Percentiles rank a stretch among this genome's conserved stretches.
These are phyloP conservation scores for Cladopsammia gracilis DNA, from an alignment of 64 coral and sea anemone species.

Conservation along the genomic window DNA sequence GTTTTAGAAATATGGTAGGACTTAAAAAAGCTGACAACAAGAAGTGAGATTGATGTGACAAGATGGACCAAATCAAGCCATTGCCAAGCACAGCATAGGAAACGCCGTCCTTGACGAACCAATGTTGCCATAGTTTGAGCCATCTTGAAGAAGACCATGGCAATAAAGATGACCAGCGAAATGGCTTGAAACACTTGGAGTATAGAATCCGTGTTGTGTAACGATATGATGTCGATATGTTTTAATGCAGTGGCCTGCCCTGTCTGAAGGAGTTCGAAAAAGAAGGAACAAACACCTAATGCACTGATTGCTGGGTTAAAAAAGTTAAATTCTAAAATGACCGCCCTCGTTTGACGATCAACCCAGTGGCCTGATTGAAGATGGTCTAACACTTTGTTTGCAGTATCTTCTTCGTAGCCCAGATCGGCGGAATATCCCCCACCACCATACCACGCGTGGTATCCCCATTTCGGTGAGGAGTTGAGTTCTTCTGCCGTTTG, in stretches of 20 bases:
- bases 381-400: background rate
- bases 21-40: background rate
- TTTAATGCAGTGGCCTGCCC: background rate
- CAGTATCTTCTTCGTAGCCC: slow-evolving; percentile 1
- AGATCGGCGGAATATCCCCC: background rate
- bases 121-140: background rate
- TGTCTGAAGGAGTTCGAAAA: background rate
- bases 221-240: background rate
- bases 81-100: background rate
- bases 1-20: background rate
- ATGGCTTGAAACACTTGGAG: background rate
- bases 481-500: background rate
- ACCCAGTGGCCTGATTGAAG: background rate
- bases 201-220: background rate
- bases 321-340: background rate
- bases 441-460: background rate
- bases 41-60: background rate
- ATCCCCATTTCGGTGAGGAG: background rate
- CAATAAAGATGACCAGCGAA: background rate
- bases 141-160: background rate
- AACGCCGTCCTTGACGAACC: background rate
- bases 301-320: background rate
- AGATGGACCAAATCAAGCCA: background rate
- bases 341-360: background rate
- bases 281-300: background rate